Conservation (phyloP, 2,113 vertebrate species). For the Petroica traversi region DNA sequence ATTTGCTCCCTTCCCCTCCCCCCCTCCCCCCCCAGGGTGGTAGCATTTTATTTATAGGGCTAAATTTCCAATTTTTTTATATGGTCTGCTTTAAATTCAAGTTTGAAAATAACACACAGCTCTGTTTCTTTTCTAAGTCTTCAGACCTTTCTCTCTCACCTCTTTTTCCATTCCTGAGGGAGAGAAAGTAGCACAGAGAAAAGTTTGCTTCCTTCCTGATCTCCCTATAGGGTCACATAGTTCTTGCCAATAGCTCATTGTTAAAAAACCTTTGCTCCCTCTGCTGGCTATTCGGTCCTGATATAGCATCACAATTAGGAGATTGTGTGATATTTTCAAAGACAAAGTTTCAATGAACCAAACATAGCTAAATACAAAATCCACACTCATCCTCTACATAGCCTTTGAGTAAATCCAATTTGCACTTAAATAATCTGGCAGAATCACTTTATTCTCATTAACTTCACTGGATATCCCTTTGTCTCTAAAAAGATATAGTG, state of each 20-base stretch:
- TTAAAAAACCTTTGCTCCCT: constrained; percentile 21
- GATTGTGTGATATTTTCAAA: not conserved
- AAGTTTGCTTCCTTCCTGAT: not conserved
- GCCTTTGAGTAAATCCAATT: not conserved
- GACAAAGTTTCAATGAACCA: not conserved
- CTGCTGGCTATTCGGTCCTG: not conserved
- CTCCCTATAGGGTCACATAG: not conserved
- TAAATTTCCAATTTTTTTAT: not conserved
- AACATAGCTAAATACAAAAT: not conserved
- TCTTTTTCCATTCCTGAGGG: not conserved
- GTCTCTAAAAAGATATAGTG: not conserved
- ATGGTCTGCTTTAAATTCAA: not conserved
- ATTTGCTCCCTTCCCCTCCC: not conserved
- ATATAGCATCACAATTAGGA: not conserved
- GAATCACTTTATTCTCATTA: not conserved
- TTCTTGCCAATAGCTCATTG: not conserved
- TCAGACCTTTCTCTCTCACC: not conserved
- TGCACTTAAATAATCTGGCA: not conserved
- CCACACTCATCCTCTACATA: not conserved
- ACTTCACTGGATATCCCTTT: not conserved
- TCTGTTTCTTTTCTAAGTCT: not conserved
- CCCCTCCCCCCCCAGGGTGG: rapidly evolving
- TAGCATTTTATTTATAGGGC: not conserved
- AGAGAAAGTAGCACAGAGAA: not conserved
- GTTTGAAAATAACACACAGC: not conserved